Evolutionary conservation across 2,113 vertebrate species (phyloP), one percentile per base, ranked within the genome.

Genomic region (Hiodon alosoides): DNA sequence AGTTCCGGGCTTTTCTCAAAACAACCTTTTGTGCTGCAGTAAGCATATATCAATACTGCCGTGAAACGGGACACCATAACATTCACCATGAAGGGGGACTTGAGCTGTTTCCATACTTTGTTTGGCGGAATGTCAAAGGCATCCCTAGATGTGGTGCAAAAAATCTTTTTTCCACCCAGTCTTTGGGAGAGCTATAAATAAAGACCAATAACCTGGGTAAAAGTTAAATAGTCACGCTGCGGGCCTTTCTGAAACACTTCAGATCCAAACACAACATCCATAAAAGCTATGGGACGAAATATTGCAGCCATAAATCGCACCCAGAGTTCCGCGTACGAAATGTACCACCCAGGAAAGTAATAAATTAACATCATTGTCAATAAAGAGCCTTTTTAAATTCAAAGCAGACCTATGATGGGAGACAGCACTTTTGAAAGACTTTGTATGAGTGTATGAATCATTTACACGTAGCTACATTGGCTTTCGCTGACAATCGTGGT

Each of bases 11-110:
- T 65, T 8, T 55, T 67, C 53, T 70, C 52, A 70, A 76, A 76
- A 71, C 59, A 47, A 62, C 47, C 48, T 73, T 82, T 82, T 79
- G 60, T 81, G 83, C 80, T 84, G 78, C 51, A 75, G 75, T 78
- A 80, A 83, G 81, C 80, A 86, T 31, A 81, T 74, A 69, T 77
- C 71, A 52, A 71, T 5, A 9, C 53, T 16, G 46, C 51, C 73
- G 69, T 69, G 78, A 83, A 81, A 79, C 74, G 67, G 17, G 31
- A 79, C 73, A 74, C 75, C 71, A 68, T 52, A 76, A 71, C 46
- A 51, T 64, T 31, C 46, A 57, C 50, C 72, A 14, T 54, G 51
- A 14, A 72, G 31, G 52, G 48, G 47, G 14, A 65, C 48, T 46
- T 51, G 50, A 71, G 57, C 47, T 71, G 13, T 66, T 58, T 74